Evolutionary conservation across 2,113 vertebrate species (phyloP).

Genomic region (Notothenia coriiceps): DNA sequence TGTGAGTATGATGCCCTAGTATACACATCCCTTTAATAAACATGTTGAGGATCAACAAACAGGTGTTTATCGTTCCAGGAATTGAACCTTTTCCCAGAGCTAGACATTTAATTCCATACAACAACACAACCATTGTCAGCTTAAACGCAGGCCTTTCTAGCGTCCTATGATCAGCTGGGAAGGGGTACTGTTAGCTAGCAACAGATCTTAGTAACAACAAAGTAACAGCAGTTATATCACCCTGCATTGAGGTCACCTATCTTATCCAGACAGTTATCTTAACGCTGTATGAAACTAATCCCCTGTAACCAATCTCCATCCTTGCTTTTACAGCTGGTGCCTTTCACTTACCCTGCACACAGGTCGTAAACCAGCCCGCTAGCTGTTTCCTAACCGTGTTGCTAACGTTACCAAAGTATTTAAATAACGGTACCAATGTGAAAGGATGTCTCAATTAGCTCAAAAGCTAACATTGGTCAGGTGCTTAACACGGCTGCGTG

Average conservation of each 20-base stretch:
- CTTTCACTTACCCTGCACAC: slow-evolving; percentile 27
- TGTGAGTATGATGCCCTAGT: background rate
- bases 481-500: slow-evolving; percentile 13
- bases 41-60: slow-evolving; percentile 25
- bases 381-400: slow-evolving; percentile 14
- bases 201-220: background rate
- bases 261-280: background rate
- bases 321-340: background rate
- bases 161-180: slow-evolving; percentile 11
- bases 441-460: background rate
- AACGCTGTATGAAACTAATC: slow-evolving; percentile 6
- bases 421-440: background rate
- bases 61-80: slow-evolving; percentile 20
- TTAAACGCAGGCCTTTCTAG: slow-evolving; percentile 41
- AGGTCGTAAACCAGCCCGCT: slow-evolving; percentile 23
- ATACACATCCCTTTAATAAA: background rate
- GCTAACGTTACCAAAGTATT: slow-evolving; percentile 20
- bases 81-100: background rate
- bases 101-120: slow-evolving; percentile 9
- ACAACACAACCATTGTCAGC: background rate
- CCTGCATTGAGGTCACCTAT: background rate
- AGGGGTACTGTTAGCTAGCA: slow-evolving; percentile 6
- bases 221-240: background rate
- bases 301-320: background rate
- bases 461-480: slow-evolving; percentile 2